Percentiles rank a stretch among this genome's conserved stretches.
phyloP scores from a whole-genome alignment of 2,113 vertebrate genomes.

The Globicephala melas region DNA sequence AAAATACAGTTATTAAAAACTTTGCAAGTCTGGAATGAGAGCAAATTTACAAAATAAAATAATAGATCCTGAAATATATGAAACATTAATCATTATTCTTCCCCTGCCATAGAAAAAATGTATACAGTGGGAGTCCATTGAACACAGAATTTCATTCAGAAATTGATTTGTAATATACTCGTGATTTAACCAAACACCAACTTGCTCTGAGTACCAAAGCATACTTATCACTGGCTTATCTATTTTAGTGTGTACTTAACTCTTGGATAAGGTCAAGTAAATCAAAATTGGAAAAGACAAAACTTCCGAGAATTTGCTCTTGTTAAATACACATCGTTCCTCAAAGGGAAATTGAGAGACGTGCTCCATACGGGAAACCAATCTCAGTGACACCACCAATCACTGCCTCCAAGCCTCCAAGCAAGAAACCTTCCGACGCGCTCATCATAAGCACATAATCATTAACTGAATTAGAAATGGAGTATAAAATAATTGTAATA shows the following conservation, averaged over 20 bases:
- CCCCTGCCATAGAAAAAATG: neutral
- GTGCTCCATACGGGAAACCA: neutral
- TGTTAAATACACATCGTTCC: neutral
- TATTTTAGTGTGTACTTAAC: neutral
- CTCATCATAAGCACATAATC: neutral
- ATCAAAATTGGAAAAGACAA: neutral
- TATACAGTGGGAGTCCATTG: neutral
- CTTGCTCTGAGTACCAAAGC: neutral
- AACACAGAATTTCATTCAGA: neutral
- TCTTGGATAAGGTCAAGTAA: neutral
- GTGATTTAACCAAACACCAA: neutral
- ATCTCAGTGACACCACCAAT: neutral
- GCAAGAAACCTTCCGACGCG: neutral
- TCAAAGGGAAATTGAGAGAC: neutral
- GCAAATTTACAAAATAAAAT: neutral
- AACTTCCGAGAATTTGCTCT: neutral
- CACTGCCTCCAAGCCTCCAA: neutral
- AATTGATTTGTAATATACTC: neutral
- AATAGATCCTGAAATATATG: neutral
- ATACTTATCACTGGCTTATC: neutral
- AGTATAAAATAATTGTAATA: neutral
- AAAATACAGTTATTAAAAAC: neutral
- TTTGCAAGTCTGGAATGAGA: neutral
- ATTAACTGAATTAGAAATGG: neutral
- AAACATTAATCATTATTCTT: neutral